Evolutionary conservation across 2,113 vertebrate genomes (phyloP).

Genomic region (Corythornis madagascariensis): DNA sequence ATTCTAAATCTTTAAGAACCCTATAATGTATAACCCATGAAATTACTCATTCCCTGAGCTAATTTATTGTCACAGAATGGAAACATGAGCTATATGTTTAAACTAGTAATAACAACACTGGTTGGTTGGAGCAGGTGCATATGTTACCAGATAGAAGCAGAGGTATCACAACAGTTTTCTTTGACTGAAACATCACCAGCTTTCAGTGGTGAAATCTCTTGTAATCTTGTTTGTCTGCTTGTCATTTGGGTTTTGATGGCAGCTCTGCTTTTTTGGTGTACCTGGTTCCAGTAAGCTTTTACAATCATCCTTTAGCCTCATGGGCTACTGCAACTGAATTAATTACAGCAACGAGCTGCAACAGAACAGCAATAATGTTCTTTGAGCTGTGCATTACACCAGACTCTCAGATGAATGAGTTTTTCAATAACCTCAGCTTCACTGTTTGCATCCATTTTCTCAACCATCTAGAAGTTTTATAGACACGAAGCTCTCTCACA

Average conservation of each 20-base stretch:
- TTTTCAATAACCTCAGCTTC: slow-evolving; percentile 19
- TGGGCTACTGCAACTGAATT: neutral
- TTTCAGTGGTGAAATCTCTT: neutral
- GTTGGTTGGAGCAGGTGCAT: neutral
- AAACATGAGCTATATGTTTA: neutral
- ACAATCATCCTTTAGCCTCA: neutral
- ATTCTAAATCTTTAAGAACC: neutral
- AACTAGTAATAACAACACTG: neutral
- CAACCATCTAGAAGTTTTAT: neutral
- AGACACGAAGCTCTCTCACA: neutral
- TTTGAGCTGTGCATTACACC: neutral
- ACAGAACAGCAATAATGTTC: neutral
- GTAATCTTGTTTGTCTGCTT: slow-evolving; percentile 9
- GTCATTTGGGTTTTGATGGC: neutral
- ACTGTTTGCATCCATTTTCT: neutral
- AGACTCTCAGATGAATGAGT: slow-evolving; percentile 12
- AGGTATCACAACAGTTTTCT: neutral
- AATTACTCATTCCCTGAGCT: slow-evolving; percentile 6
- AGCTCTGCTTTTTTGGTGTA: neutral
- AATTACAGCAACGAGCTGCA: slow-evolving; percentile 21
- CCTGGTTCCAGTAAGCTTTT: neutral
- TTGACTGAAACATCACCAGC: neutral
- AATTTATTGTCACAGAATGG: slow-evolving; percentile 12
- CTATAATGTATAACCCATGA: neutral
- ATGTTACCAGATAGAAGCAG: neutral